These are phyloP conservation scores for Trichonephila clavata DNA, from an alignment of 1,140 invertebrate species.

Conservation along the genomic window DNA sequence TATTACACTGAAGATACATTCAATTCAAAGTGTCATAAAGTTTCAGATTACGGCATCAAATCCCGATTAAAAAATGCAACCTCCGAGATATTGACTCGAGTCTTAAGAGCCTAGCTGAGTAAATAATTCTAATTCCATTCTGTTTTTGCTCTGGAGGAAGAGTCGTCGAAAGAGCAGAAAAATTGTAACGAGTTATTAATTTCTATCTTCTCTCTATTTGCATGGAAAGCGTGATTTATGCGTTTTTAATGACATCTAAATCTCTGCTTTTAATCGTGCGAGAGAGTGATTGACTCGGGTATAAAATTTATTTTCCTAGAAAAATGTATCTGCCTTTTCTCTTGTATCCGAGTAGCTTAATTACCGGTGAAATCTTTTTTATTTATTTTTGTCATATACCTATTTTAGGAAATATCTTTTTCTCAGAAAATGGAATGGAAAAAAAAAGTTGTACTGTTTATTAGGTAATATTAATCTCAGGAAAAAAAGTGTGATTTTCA, in stretches of 20 bases:
- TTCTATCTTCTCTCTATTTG: slow-evolving; percentile 16
- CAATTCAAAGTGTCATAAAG: background rate
- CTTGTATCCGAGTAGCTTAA: no score
- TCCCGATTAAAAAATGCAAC: background rate
- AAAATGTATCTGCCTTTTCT: no score
- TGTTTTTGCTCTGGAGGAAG: background rate
- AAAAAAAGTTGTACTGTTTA: no score
- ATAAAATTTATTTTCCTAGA: no score
- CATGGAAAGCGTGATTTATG: slow-evolving; percentile 46
- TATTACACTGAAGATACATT: background rate
- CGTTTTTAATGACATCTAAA: slow-evolving; percentile 61
- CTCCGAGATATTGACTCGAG: background rate
- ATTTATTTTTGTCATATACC: no score
- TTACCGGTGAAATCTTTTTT: no score
- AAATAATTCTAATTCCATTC: slow-evolving; percentile 17
- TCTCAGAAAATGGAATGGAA: no score
- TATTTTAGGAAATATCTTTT: no score
- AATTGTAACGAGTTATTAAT: slow-evolving; percentile 62
- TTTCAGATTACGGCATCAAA: background rate
- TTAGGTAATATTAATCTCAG: no score
- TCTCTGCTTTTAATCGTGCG: background rate
- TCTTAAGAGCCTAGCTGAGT: background rate
- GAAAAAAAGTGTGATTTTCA: no score
- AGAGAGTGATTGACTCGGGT: no score
- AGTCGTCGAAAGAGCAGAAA: slow-evolving; percentile 1